Base-by-base conservation (phyloP, 1,140 invertebrate genomes). In the Phocides pigmalion region DNA sequence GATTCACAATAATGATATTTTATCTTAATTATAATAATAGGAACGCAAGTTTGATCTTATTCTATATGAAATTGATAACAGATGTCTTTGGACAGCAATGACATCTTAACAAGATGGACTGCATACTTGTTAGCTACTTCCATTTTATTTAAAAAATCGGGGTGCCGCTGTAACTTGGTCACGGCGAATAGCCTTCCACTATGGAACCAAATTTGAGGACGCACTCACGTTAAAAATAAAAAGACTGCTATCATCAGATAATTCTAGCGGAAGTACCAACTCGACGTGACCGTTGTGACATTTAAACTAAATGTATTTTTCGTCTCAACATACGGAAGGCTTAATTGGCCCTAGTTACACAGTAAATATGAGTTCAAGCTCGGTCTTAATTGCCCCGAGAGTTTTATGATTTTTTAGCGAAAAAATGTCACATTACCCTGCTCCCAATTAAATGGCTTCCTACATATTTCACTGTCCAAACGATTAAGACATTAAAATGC, bases 181-280 rank as follows among this genome's bases (percentile, higher is more conserved):
- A n/a, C n/a, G n/a, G n/a, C n/a, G n/a, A n/a, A n/a, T n/a, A n/a
- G n/a, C n/a, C n/a, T n/a, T n/a, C n/a, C n/a, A n/a, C n/a, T n/a
- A n/a, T n/a, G n/a, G n/a, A n/a, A n/a, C n/a, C n/a, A n/a, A n/a
- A n/a, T n/a, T n/a, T n/a, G n/a, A n/a, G n/a, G n/a, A n/a, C n/a
- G n/a, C n/a, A n/a, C n/a, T n/a, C n/a, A n/a, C n/a, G 69, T 68
- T 63, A 75, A 76, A 75, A 4, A 3, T 3, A 8, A 28, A 28
- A 8, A 32, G 76, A 81, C 80, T 62, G 70, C 54, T 46, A 66
- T 58, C 17, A 15, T 8, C 17, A 66, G 78, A 76, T 82, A 76
- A 64, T 68, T 64, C 61, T 62, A 62, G 66, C 65, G 74, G 72
- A 76, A 78, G 73, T 72, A 70, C 72, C 67, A 66, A 41, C 62